Conservation (phyloP, 2,113 vertebrate genomes). For the Rhizomys pruinosus region DNA sequence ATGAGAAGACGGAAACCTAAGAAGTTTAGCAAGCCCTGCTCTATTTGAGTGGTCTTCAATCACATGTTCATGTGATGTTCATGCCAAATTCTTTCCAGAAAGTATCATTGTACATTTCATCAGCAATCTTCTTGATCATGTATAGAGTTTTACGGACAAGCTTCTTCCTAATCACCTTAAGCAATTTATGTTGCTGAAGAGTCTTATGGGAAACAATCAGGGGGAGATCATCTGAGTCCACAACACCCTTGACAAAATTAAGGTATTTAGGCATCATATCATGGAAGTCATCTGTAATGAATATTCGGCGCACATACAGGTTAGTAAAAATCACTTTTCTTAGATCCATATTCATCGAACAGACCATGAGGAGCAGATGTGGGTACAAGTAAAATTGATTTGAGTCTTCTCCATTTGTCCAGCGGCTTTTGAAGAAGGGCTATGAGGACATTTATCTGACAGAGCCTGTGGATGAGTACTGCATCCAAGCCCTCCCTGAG, state of each 20-base stretch:
- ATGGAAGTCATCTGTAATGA: slow-evolving; percentile 99
- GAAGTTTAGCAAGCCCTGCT: slow-evolving; percentile 97
- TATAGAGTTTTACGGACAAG: slow-evolving; percentile 98
- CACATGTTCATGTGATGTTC: slow-evolving; percentile 97
- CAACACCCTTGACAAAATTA: slow-evolving; percentile 98
- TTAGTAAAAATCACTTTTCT: slow-evolving; percentile 99
- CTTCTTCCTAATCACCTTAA: slow-evolving; percentile 99
- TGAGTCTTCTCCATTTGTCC: slow-evolving; percentile 98
- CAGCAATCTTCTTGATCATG: slow-evolving; percentile 99
- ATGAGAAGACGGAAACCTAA: slow-evolving; percentile 97
- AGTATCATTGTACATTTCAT: slow-evolving; percentile 96
- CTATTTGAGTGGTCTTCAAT: slow-evolving; percentile 99
- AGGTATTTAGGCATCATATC: slow-evolving; percentile 99
- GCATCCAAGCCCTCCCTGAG: slow-evolving; percentile 97
- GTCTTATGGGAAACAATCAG: slow-evolving; percentile 98
- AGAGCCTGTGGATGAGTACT: slow-evolving; percentile 98
- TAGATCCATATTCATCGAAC: slow-evolving; percentile 98
- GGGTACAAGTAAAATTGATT: slow-evolving; percentile 98
- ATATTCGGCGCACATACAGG: slow-evolving; percentile 97
- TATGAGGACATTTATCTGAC: slow-evolving; percentile 99
- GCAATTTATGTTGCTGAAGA: slow-evolving; percentile 97
- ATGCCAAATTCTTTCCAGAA: slow-evolving; percentile 99
- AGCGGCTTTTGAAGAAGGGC: slow-evolving; percentile 96
- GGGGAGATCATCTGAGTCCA: slow-evolving; percentile 98
- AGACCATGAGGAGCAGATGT: slow-evolving; percentile 95